Conservation (phyloP, 2,797 vertebrate genomes). For the Molossus molossus region DNA sequence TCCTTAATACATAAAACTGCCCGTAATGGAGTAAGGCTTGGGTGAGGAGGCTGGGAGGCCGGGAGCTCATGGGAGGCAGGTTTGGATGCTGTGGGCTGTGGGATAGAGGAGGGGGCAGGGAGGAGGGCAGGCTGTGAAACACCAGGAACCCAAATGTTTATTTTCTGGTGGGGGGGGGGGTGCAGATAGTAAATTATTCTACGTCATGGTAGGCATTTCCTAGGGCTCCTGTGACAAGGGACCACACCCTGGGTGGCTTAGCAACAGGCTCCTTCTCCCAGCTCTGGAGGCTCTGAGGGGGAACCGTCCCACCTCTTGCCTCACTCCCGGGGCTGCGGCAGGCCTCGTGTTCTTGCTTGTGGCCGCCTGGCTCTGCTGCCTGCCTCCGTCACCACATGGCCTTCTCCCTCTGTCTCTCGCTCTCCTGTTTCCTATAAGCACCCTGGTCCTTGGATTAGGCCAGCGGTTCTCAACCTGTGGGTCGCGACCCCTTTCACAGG, state of each 20-base stretch:
- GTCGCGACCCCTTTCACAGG: too few species aligned
- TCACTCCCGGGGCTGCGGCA: neutral
- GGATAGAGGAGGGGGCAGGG: neutral
- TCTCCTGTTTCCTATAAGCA: neutral
- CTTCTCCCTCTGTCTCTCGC: neutral
- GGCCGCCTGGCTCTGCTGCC: neutral
- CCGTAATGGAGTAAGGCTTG: neutral
- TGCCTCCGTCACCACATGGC: accelerated
- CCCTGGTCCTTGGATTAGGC: neutral
- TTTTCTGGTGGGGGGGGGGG: neutral
- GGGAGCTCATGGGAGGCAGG: neutral
- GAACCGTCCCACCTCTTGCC: neutral
- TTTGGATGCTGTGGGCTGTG: neutral
- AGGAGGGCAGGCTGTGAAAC: neutral
- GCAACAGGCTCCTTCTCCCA: neutral
- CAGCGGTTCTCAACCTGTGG: too few species aligned
- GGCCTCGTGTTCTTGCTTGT: neutral
- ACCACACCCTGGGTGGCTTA: too few species aligned
- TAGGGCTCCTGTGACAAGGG: neutral
- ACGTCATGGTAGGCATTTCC: neutral
- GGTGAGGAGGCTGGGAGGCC: neutral
- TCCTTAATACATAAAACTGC: neutral
- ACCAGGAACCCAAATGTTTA: neutral
- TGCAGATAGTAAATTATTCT: neutral
- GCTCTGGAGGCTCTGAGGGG: neutral